Percentiles rank a stretch among this genome's conserved stretches.
phyloP scores from a whole-genome alignment of 2,797 vertebrate genomes.

The Neostethus bicornis region DNA sequence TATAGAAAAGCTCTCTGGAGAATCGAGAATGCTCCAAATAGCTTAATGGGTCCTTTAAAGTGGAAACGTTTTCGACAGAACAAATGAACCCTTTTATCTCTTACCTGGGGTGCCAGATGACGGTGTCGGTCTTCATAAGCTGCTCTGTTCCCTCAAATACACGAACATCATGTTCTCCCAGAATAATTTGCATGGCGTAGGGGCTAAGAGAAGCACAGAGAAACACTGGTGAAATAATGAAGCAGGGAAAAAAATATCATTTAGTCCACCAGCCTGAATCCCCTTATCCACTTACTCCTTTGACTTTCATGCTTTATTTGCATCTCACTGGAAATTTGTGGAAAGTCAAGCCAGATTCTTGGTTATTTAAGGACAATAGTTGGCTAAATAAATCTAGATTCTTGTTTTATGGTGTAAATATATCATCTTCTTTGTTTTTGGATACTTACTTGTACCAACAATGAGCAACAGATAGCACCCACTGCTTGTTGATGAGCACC shows the following conservation, averaged over 20 bases:
- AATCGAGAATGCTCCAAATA: not conserved
- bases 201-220: constrained; percentile 56
- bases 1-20: not conserved
- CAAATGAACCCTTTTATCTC: not conserved
- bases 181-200: constrained; percentile 72
- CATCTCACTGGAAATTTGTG: not conserved
- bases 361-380: not conserved
- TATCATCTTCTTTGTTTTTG: not conserved
- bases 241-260: not conserved
- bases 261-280: no score
- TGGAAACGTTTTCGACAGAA: not conserved
- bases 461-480: constrained; percentile 80
- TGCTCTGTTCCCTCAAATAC: constrained; percentile 74
- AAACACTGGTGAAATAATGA: not conserved
- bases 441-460: constrained; percentile 79
- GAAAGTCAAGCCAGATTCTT: not conserved
- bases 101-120: constrained; percentile 74
- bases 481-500: constrained; percentile 75
- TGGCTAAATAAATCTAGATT: not conserved
- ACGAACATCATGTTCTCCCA: constrained; percentile 74
- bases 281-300: no score
- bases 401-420: not conserved
- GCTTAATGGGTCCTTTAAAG: not conserved
- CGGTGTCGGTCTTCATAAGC: constrained; percentile 73
- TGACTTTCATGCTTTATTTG: not conserved